phyloP scores from a whole-genome alignment of 2,888 invertebrate species.

The Heliconius aoede region DNA sequence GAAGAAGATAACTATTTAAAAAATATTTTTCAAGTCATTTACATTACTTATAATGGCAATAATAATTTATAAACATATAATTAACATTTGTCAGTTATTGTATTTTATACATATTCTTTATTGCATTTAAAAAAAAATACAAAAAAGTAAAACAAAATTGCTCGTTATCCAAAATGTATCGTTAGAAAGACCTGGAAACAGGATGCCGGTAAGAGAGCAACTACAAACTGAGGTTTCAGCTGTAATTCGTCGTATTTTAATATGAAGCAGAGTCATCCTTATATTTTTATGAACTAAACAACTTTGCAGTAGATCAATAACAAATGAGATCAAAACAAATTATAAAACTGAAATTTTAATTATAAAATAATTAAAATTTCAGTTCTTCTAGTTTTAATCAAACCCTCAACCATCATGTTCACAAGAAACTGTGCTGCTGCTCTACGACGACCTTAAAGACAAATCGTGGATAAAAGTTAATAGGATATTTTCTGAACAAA shows the following conservation, averaged over 20 bases:
- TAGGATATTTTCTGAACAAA: background rate
- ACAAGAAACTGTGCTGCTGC: background rate
- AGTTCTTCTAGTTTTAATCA: background rate
- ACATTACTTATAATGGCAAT: background rate
- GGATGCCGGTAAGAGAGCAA: constrained; percentile 34
- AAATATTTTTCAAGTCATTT: background rate
- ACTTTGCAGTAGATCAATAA: background rate
- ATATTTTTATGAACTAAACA: background rate
- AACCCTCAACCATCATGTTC: background rate
- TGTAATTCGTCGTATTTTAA: background rate
- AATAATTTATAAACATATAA: background rate
- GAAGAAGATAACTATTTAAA: background rate
- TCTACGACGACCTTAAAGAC: too few relatives aligned
- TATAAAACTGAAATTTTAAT: background rate
- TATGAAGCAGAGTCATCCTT: background rate
- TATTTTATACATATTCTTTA: too few relatives aligned
- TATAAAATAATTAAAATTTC: too few relatives aligned
- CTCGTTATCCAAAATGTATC: background rate
- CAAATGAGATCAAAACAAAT: background rate
- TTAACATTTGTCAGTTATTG: background rate
- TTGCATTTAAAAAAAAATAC: too few relatives aligned
- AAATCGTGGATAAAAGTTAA: background rate
- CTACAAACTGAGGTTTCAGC: constrained; percentile 22
- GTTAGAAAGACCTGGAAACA: constrained; percentile 28
- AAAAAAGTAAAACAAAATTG: too few relatives aligned